Base-by-base conservation (phyloP, 1,140 invertebrate genomes). In the Rhynchophorus ferrugineus region DNA sequence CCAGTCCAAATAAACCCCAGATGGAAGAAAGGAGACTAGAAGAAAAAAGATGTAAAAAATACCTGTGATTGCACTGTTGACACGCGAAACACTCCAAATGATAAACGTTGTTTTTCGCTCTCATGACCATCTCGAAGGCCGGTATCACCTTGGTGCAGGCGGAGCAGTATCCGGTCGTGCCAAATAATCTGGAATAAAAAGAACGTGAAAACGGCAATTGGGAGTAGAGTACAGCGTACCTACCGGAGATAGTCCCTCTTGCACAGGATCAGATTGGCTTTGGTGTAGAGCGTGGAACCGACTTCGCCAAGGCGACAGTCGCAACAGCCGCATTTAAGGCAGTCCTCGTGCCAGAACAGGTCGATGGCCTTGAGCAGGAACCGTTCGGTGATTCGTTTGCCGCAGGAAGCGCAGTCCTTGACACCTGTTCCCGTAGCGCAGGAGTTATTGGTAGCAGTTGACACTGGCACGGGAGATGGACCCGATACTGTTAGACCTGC, bases 91-190 rank as follows among this genome's bases (percentile, higher is more conserved):
- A 96, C 69, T 96, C 92, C 65, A 95, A 78, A 75, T 95, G 92
- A 72, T 95, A 95, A 44, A 95, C 91, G 73, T 95, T 94, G 61
- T 83, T 86, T 70, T 90, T 85, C 13, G 91, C 92, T 71, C 90
- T 79, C 93, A 96, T 95, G 53, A 95, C 93, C 90, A 95, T 93
- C 75, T 96, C 92, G 74, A 95, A 95, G 36, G 91, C 91, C 16
- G 92, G 91, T 68, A 96, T 95, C 61, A 88, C 85, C 79, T 94
- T 93, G 67, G 86, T 86, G 70, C 88, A 91, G 13, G 90, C 91
- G 43, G 91, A 86, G 71, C 92, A 96, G 69, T 91, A 86, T 49
- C 91, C 92, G 6, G 90, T 94, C 59, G 83, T 89, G 39, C 92
- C 92, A 69, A 95, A 95, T 72, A 95, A 80, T 76, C 92, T 86